These are phyloP conservation scores for Lagopus muta DNA, from an alignment of 2,113 vertebrate species.

Conservation along the genomic window DNA sequence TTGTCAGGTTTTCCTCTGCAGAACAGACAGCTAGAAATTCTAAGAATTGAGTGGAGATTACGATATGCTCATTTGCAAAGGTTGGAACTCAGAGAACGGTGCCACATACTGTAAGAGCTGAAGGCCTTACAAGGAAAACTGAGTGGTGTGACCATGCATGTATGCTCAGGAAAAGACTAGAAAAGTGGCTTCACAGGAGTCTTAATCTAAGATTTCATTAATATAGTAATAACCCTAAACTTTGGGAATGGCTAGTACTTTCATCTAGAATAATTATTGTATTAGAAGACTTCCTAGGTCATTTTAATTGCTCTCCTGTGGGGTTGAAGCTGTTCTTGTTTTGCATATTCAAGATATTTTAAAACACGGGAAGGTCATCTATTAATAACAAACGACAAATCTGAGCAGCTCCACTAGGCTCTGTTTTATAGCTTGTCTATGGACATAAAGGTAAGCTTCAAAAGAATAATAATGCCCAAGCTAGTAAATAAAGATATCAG, in stretches of 20 bases:
- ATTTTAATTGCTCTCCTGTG: slow-evolving; percentile 48
- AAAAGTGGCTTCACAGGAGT: neutral
- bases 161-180: neutral
- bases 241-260: slow-evolving; percentile 12
- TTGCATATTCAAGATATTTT: slow-evolving; percentile 52
- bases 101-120: neutral
- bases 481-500: slow-evolving; percentile 31
- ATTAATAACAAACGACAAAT: neutral
- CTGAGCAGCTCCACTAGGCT: neutral
- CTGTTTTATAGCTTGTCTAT: slow-evolving; percentile 21
- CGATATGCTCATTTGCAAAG: neutral
- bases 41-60: neutral
- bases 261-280: slow-evolving; percentile 27
- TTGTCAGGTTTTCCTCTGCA: neutral
- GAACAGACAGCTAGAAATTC: neutral
- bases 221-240: slow-evolving; percentile 8
- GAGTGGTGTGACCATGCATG: accelerated
- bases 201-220: neutral
- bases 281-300: slow-evolving; percentile 11
- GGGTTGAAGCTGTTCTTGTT: slow-evolving; percentile 41
- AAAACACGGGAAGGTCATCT: slow-evolving; percentile 46
- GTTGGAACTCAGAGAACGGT: neutral
- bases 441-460: slow-evolving; percentile 20
- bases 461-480: slow-evolving; percentile 20
- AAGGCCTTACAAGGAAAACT: neutral